These are phyloP conservation scores for Brachionus rotundiformis DNA, from an alignment of 1,140 invertebrate species.

Conservation along the genomic window DNA sequence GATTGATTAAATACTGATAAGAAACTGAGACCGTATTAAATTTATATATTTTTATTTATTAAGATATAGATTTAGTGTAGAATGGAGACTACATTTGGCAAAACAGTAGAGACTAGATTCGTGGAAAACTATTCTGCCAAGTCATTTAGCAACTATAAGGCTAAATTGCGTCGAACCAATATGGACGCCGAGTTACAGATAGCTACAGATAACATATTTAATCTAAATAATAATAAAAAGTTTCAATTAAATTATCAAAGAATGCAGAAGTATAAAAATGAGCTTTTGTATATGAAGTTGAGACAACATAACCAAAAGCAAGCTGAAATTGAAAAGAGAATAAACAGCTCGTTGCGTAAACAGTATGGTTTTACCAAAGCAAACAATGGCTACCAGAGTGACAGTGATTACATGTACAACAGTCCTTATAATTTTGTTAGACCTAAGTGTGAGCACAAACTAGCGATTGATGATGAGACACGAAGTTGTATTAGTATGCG, in stretches of 20 bases:
- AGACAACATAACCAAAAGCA: constrained; percentile 11
- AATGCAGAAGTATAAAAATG: constrained; percentile 26
- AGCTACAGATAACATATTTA: constrained; percentile 17
- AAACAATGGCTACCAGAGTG: constrained; percentile 13
- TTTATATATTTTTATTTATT: neutral
- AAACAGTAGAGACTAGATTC: constrained; percentile 8
- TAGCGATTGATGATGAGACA: neutral
- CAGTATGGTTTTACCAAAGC: neutral
- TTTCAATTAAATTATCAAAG: constrained; percentile 15
- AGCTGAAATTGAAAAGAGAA: neutral
- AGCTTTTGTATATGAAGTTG: constrained; percentile 13
- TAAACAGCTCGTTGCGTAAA: neutral
- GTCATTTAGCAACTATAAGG: neutral
- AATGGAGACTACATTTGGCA: constrained; percentile 38
- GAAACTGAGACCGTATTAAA: neutral
- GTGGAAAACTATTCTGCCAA: neutral
- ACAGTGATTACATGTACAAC: neutral
- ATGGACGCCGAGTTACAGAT: neutral
- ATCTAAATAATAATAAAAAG: neutral
- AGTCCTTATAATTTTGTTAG: neutral
- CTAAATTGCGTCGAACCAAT: neutral
- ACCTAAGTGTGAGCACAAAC: neutral
- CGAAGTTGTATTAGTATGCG: constrained; percentile 1
- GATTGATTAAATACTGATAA: constrained; percentile 39
- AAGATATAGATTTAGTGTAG: neutral